Percentiles rank a stretch among this genome's conserved stretches.
phyloP scores from a whole-genome alignment of 2,888 invertebrate species.

The Phengaris alcon region DNA sequence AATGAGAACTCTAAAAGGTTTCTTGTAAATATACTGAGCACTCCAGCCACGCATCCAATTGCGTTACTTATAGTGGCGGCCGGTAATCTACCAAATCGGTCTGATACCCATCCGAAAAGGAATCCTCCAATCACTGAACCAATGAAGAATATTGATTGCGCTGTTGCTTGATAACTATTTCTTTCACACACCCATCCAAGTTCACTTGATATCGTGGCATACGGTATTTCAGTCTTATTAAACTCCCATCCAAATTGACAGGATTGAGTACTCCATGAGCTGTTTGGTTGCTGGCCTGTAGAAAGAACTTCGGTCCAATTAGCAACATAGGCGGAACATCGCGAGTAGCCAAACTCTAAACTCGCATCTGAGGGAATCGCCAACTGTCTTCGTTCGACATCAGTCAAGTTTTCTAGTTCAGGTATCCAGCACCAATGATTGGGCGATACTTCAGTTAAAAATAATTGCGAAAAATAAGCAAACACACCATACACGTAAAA shows the following conservation, averaged over 20 bases:
- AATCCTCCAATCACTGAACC: constrained; percentile 62
- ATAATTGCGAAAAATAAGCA: constrained; percentile 56
- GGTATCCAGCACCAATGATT: constrained; percentile 64
- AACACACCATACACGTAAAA: constrained; percentile 58
- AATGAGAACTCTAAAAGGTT: constrained; percentile 52
- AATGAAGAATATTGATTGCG: constrained; percentile 59
- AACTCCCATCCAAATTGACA: constrained; percentile 65
- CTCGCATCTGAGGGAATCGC: constrained; percentile 51
- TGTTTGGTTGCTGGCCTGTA: constrained; percentile 44
- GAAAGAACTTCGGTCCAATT: constrained; percentile 56
- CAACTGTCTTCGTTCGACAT: constrained; percentile 49
- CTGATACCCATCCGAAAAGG: constrained; percentile 57
- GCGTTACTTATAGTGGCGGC: constrained; percentile 54
- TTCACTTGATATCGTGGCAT: constrained; percentile 59
- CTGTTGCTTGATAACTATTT: constrained; percentile 58
- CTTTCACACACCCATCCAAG: constrained; percentile 62
- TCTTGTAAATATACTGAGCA: constrained; percentile 49
- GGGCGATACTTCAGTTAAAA: constrained; percentile 56
- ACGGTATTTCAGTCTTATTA: constrained; percentile 59
- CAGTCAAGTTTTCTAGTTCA: constrained; percentile 54
- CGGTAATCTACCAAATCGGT: constrained; percentile 58
- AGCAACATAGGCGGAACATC: constrained; percentile 52
- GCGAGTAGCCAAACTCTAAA: constrained; percentile 54
- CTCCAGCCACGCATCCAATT: constrained; percentile 54
- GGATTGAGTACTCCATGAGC: constrained; percentile 46